Evolutionary conservation across 2,888 invertebrate genomes (phyloP).

Genomic region (Drosophila meridionalis): DNA sequence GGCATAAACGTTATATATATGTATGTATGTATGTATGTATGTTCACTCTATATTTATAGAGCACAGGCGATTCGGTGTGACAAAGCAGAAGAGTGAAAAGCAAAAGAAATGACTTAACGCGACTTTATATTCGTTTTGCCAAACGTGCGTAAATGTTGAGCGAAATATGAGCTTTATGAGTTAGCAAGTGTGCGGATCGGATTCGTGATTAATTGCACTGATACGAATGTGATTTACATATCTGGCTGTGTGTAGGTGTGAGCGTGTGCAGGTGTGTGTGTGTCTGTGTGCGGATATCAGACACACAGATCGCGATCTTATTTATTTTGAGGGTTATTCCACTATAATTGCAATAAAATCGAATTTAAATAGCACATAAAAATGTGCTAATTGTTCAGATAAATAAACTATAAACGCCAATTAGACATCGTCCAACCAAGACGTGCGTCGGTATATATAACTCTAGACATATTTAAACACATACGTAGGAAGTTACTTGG

Average conservation of each 20-base stretch:
- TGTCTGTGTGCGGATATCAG: conserved; percentile 12
- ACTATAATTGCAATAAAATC: conserved; percentile 76
- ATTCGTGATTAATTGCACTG: conserved; percentile 59
- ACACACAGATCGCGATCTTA: conserved; percentile 25
- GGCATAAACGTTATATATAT: neutral
- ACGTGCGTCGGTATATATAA: conserved; percentile 54
- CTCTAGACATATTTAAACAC: neutral
- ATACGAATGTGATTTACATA: conserved; percentile 47
- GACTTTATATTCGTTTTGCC: conserved; percentile 28
- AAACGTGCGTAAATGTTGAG: conserved; percentile 74
- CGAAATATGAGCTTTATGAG: conserved; percentile 68
- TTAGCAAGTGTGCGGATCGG: conserved; percentile 63
- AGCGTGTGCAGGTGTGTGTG: neutral
- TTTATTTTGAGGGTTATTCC: conserved; percentile 60
- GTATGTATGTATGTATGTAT: neutral
- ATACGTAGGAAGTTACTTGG: neutral
- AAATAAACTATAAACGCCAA: conserved; percentile 80
- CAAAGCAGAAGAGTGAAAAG: neutral
- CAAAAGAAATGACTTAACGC: conserved; percentile 5
- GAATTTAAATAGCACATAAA: conserved; percentile 73
- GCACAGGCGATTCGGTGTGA: conserved; percentile 28
- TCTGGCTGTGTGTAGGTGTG: neutral
- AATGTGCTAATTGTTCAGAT: conserved; percentile 73
- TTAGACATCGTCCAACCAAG: conserved; percentile 70
- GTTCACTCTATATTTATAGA: conserved; percentile 7